A percentile compares a stretch with the other conserved stretches of the same genome.
Evolutionary conservation across 2,888 invertebrate species (phyloP).

Genomic region (Trilocha varians): DNA sequence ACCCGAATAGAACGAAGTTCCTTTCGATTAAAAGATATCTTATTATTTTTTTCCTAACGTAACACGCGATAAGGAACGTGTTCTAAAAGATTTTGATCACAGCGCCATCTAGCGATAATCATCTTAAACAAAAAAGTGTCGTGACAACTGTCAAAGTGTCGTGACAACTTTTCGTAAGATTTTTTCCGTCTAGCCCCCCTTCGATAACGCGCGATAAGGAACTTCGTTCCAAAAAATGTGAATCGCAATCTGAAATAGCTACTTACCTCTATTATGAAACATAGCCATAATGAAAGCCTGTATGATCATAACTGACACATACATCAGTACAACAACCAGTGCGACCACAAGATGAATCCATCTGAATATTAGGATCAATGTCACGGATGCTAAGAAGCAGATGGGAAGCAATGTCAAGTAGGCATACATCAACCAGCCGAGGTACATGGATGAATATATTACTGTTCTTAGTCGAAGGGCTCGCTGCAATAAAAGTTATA

Average conservation of each 20-base stretch:
- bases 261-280: conserved; percentile 45
- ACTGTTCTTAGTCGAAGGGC: conserved; percentile 46
- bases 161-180: too few species aligned
- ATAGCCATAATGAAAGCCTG: conserved; percentile 50
- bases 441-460: conserved; percentile 40
- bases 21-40: too few species aligned
- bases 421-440: conserved; percentile 46
- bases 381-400: conserved; percentile 38
- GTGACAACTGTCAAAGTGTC: too few species aligned
- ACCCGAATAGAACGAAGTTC: too few species aligned
- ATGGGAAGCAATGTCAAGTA: conserved; percentile 43
- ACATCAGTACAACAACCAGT: conserved; percentile 35
- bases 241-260: not conserved
- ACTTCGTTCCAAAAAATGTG: too few species aligned
- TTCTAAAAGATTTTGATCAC: too few species aligned
- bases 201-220: too few species aligned
- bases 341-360: conserved; percentile 52
- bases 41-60: too few species aligned
- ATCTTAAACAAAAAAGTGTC: too few species aligned
- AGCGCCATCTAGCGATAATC: too few species aligned
- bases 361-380: conserved; percentile 50
- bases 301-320: conserved; percentile 48
- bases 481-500: conserved; percentile 26
- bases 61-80: too few species aligned
- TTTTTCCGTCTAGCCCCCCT: too few species aligned